phyloP scores from a whole-genome alignment of 2,888 invertebrate species.

The Meloe dianella region DNA sequence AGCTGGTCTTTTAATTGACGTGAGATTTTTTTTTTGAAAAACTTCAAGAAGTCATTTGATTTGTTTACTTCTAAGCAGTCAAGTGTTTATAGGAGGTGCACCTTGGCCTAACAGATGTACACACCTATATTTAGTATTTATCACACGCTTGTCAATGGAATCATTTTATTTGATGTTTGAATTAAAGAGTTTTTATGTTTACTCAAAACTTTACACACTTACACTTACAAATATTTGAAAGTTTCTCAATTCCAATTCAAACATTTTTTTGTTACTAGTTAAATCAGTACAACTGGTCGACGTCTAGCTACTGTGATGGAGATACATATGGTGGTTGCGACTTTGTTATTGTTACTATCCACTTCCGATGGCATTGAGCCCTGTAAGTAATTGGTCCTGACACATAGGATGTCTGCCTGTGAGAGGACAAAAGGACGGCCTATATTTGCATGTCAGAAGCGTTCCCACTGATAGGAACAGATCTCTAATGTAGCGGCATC shows the following conservation, averaged over 20 bases:
- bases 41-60: constrained; percentile 28
- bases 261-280: background rate
- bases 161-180: constrained; percentile 29
- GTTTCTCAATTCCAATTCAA: background rate
- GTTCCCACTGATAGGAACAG: constrained; percentile 23
- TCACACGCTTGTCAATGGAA: constrained; percentile 20
- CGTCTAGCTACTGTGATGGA: constrained; percentile 30
- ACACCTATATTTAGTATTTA: constrained; percentile 25
- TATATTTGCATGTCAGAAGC: constrained; percentile 49
- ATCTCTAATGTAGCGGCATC: constrained; percentile 29
- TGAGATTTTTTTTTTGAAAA: constrained; percentile 33
- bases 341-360: constrained; percentile 40
- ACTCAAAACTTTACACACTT: background rate
- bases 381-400: constrained; percentile 50
- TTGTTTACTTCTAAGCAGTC: constrained; percentile 24
- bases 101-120: constrained; percentile 9
- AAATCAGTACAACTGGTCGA: background rate
- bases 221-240: background rate
- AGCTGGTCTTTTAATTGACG: constrained; percentile 36
- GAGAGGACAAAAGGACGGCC: constrained; percentile 43
- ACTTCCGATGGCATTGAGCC: constrained; percentile 49
- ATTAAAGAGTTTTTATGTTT: constrained; percentile 24
- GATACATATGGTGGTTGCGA: constrained; percentile 36
- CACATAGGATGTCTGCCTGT: constrained; percentile 31
- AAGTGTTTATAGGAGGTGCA: constrained; percentile 29